These are phyloP conservation scores for Serilophus lunatus DNA, from an alignment of 2,113 vertebrate genomes.

Conservation along the genomic window DNA sequence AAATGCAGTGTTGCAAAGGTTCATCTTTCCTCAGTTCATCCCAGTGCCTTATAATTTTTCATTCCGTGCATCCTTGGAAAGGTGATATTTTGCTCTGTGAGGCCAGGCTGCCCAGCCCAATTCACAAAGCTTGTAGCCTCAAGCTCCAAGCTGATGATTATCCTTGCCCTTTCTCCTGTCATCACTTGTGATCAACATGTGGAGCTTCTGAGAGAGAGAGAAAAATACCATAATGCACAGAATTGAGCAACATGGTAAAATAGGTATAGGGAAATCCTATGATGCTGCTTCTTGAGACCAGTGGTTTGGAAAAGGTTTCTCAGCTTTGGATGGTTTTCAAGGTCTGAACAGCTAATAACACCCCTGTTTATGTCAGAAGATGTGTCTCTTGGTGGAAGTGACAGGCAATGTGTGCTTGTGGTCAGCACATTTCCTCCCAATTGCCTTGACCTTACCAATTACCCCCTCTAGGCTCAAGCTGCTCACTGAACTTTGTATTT, in stretches of 20 bases:
- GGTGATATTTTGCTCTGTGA: not conserved
- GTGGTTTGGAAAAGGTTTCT: slow-evolving; percentile 4
- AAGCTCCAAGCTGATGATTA: not conserved
- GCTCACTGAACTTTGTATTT: not conserved
- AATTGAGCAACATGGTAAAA: not conserved
- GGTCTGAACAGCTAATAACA: not conserved
- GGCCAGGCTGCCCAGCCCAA: not conserved
- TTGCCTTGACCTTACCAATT: not conserved
- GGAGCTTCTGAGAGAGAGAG: not conserved
- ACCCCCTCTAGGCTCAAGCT: not conserved
- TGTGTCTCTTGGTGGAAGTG: not conserved
- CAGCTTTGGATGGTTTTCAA: slow-evolving; percentile 10
- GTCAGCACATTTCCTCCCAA: slow-evolving; percentile 12
- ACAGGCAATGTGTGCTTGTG: not conserved
- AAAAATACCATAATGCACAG: not conserved
- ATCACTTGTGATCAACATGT: not conserved
- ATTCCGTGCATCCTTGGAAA: not conserved
- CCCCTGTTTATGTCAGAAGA: not conserved
- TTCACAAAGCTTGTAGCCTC: not conserved
- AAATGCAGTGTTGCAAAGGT: not conserved
- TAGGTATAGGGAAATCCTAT: slow-evolving; percentile 8
- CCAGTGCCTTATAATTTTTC: not conserved
- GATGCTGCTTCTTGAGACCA: not conserved
- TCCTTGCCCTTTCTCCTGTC: not conserved
- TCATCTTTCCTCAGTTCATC: not conserved